Conservation (phyloP, 2,113 vertebrate species). For the Elanoides forficatus region DNA sequence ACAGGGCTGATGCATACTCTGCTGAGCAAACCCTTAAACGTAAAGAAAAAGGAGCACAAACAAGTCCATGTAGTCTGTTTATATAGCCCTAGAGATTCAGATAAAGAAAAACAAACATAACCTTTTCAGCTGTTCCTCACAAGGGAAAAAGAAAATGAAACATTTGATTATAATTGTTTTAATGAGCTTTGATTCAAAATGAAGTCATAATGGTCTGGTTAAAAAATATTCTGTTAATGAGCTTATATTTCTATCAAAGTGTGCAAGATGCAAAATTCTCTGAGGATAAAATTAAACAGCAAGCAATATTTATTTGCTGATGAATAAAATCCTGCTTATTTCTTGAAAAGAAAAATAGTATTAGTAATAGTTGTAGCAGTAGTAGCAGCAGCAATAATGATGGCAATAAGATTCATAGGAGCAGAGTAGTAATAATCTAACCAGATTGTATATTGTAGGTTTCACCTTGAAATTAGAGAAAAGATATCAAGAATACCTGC, state of each 20-base stretch:
- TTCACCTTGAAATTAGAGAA: not conserved
- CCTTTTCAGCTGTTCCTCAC: conserved; percentile 80
- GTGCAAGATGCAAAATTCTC: conserved; percentile 73
- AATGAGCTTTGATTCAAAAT: conserved; percentile 83
- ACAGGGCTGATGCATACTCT: not conserved
- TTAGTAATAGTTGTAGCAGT: not conserved
- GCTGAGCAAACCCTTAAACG: conserved; percentile 33
- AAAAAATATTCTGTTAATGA: conserved; percentile 79
- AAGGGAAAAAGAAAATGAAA: conserved; percentile 80
- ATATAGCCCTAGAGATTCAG: conserved; percentile 69
- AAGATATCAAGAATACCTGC: not conserved
- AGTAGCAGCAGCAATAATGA: not conserved
- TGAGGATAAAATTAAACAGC: conserved; percentile 73
- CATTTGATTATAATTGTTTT: conserved; percentile 86
- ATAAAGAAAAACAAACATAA: conserved; percentile 83
- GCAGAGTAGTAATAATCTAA: not conserved
- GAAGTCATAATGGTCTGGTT: conserved; percentile 75
- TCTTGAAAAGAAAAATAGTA: conserved; percentile 40
- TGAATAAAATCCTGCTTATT: conserved; percentile 65
- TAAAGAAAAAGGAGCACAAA: conserved; percentile 67
- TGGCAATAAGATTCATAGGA: not conserved
- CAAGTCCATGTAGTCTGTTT: conserved; percentile 71
- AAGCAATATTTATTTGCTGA: conserved; percentile 70
- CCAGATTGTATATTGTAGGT: not conserved
- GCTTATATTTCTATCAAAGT: conserved; percentile 78